These are phyloP conservation scores for Xiphophorus maculatus DNA, from an alignment of 2,113 vertebrate species.

Conservation along the genomic window DNA sequence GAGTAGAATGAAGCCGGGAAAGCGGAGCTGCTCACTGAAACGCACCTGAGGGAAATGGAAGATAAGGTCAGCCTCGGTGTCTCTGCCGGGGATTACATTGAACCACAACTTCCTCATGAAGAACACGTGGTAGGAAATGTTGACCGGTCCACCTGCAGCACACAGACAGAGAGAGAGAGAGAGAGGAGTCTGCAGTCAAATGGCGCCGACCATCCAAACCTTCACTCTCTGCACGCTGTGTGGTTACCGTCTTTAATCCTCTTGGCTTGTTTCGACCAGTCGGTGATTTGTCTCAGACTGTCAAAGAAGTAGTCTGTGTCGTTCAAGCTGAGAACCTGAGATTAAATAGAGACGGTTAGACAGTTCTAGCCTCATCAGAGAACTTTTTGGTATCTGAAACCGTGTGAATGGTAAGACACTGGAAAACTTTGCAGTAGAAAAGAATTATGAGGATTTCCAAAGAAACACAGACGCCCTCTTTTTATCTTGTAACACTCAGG, in stretches of 20 bases:
- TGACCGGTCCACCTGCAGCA: conserved; percentile 70
- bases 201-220: neutral
- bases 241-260: conserved; percentile 86
- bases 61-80: conserved; percentile 87
- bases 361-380: neutral
- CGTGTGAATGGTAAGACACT: too few species aligned
- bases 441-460: too few species aligned
- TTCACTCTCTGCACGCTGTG: neutral
- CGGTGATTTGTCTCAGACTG: conserved; percentile 88
- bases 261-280: conserved; percentile 88
- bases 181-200: conserved; percentile 7
- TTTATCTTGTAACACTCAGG: too few species aligned
- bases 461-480: too few species aligned
- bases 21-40: conserved; percentile 21
- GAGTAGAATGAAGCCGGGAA: neutral
- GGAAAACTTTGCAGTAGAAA: too few species aligned
- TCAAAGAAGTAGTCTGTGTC: conserved; percentile 96
- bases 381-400: too few species aligned
- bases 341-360: conserved; percentile 11
- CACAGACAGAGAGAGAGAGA: conserved; percentile 20
- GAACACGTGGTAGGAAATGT: conserved; percentile 84
- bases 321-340: conserved; percentile 91
- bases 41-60: conserved; percentile 96
- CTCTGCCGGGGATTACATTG: conserved; percentile 88
- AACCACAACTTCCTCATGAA: conserved; percentile 99